Evolutionary conservation across 2,888 invertebrate species (phyloP).

Genomic region (Tetragonula carbonaria): DNA sequence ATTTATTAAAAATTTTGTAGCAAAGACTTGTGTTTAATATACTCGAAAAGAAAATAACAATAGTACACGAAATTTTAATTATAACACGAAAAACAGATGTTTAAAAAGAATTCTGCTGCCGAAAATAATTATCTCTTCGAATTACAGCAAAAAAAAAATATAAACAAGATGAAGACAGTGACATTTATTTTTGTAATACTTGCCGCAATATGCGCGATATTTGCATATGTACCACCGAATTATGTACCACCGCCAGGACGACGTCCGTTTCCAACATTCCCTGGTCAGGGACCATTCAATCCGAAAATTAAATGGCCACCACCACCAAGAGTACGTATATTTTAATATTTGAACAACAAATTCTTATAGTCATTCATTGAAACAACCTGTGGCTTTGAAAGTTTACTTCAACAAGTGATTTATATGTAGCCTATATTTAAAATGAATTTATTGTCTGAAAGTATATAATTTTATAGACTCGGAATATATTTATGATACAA

Average conservation of each 20-base stretch:
- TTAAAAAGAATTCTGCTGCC: too few species aligned
- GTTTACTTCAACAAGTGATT: too few species aligned
- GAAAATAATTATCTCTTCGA: background rate
- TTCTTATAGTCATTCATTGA: background rate
- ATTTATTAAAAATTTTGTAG: too few species aligned
- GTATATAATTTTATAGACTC: too few species aligned
- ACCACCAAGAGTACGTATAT: constrained; percentile 23
- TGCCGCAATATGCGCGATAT: constrained; percentile 42
- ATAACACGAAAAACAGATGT: too few species aligned
- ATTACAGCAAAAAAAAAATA: constrained; percentile 21
- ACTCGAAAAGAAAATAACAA: too few species aligned
- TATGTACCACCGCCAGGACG: constrained; percentile 1
- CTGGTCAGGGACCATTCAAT: constrained; percentile 58
- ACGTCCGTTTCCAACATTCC: constrained; percentile 15
- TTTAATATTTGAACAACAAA: background rate
- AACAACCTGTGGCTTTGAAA: background rate
- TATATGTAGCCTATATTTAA: too few species aligned
- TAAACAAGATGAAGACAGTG: constrained; percentile 37
- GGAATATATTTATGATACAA: too few species aligned
- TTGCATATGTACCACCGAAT: constrained; percentile 41
- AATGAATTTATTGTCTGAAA: too few species aligned
- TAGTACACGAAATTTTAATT: too few species aligned
- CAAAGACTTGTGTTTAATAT: too few species aligned
- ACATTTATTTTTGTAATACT: constrained; percentile 43
- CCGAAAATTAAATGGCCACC: constrained; percentile 40